Conservation (phyloP, 1,140 invertebrate species). For the Portunus trituberculatus region DNA sequence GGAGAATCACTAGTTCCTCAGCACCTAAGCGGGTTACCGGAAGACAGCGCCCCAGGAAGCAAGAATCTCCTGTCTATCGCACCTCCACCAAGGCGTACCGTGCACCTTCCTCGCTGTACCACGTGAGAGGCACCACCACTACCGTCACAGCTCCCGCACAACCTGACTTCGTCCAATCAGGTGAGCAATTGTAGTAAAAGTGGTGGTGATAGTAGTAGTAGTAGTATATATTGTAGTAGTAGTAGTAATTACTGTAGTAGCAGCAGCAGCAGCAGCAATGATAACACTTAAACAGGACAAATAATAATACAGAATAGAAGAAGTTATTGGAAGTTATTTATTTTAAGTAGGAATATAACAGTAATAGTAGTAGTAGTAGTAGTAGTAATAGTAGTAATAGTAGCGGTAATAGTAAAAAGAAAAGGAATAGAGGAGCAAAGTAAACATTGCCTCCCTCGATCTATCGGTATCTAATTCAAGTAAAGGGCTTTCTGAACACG, state of each 20-base stretch:
- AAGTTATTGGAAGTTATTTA: no score
- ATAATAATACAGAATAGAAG: no score
- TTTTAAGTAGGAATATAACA: no score
- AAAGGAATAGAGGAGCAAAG: no score
- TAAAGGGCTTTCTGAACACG: no score
- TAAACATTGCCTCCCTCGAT: no score
- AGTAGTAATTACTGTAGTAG: not conserved
- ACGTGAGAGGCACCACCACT: conserved; percentile 55
- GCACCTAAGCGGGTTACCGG: not conserved
- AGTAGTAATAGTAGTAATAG: no score
- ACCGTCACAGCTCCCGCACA: conserved; percentile 70
- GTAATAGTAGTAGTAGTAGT: no score
- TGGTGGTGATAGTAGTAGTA: not conserved
- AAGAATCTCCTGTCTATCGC: conserved; percentile 72
- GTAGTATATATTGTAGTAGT: not conserved
- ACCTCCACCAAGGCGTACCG: conserved; percentile 75
- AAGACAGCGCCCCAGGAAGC: not conserved
- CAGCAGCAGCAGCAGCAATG: not conserved
- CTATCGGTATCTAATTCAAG: no score
- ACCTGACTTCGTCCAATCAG: conserved; percentile 74
- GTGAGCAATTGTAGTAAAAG: conserved; percentile 46
- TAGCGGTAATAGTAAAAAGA: no score
- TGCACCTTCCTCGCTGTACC: conserved; percentile 71
- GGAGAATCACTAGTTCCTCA: not conserved
- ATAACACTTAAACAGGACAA: no score